Percentiles rank a stretch among this genome's conserved stretches.
Conservation (phyloP, 2,113 vertebrate species). For the Myotis davidii region DNA sequence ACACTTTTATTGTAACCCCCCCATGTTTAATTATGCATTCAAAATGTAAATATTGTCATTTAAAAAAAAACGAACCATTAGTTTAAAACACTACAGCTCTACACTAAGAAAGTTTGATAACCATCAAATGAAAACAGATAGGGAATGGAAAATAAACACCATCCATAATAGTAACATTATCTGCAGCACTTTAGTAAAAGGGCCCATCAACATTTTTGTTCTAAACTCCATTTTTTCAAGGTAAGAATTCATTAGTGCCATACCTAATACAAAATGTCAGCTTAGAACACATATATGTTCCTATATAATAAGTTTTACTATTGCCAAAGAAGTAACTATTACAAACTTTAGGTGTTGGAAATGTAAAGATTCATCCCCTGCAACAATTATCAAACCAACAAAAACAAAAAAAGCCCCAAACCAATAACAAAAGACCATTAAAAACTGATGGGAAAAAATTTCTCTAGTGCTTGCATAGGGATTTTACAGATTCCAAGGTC, state of each 20-base stretch:
- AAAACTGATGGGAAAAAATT: not conserved
- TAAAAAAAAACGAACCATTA: slow-evolving; percentile 16
- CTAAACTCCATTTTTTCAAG: slow-evolving; percentile 43
- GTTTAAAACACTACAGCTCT: slow-evolving; percentile 53
- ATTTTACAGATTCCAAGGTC: slow-evolving; percentile 32
- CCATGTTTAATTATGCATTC: not conserved
- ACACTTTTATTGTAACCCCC: not conserved
- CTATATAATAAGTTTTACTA: not conserved
- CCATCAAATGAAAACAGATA: slow-evolving; percentile 38
- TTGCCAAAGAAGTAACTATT: slow-evolving; percentile 25
- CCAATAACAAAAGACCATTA: not conserved
- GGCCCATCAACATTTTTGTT: slow-evolving; percentile 31
- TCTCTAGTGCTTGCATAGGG: not conserved
- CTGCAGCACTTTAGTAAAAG: not conserved
- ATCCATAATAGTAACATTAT: not conserved
- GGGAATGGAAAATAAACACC: slow-evolving; percentile 42
- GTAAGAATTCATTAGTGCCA: not conserved
- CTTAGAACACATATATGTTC: slow-evolving; percentile 22
- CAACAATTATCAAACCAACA: not conserved
- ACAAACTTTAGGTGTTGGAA: not conserved
- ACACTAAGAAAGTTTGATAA: slow-evolving; percentile 24
- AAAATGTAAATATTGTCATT: slow-evolving; percentile 56
- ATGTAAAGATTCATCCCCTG: slow-evolving; percentile 18
- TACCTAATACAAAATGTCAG: not conserved
- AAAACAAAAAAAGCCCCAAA: not conserved